Evolutionary conservation across 1,140 invertebrate genomes (phyloP), one percentile per base, ranked within the genome.

Genomic region (Ostrea denselamellosa): DNA sequence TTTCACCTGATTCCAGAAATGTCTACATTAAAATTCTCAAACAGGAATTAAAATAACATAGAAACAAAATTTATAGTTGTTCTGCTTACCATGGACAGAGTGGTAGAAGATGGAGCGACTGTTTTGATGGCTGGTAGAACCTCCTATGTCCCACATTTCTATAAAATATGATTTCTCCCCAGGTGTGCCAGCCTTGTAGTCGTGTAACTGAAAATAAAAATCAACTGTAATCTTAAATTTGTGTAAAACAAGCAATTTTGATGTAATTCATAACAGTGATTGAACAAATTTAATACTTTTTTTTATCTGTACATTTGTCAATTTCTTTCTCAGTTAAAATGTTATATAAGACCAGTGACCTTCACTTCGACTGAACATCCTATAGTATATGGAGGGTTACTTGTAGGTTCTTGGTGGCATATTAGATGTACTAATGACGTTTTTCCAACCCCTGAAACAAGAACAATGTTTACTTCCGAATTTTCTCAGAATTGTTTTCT

Each of bases 61-160:
- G 34, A 44, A 44, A n/a, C n/a, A n/a, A n/a, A n/a, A 44, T 44
- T 5, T 44, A 44, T 44, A 44, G 5, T 44, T 44, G 34, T 44
- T 44, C 34, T 44, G 62, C 86, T 92, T 95, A 97, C 98, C 99
- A 96, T 99, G 97, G 89, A 97, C 97, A 56, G 97, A 97, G 93
- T 97, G 97, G 94, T 99, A 99, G 95, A 99, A 99, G 19, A 99
- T 97, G 90, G 97, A 96, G 93, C 98, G 96, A 19, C 98, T 97
- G 94, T 98, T 98, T 93, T 97, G 96, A 94, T 99, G 98, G 92
- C 96, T 97, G 91, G 97, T 97, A 90, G 98, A 98, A 19, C 98
- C 98, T 22, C 98, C 99, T 88, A 99, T 96, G 94, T 99, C 99
- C 97, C 98, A 99, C 34, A 99, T 95, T 95, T 99, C 98, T 65